Percentiles rank a stretch among this genome's conserved stretches.
Evolutionary conservation across 1,140 invertebrate genomes (phyloP).

Genomic region (Elysia chlorotica): DNA sequence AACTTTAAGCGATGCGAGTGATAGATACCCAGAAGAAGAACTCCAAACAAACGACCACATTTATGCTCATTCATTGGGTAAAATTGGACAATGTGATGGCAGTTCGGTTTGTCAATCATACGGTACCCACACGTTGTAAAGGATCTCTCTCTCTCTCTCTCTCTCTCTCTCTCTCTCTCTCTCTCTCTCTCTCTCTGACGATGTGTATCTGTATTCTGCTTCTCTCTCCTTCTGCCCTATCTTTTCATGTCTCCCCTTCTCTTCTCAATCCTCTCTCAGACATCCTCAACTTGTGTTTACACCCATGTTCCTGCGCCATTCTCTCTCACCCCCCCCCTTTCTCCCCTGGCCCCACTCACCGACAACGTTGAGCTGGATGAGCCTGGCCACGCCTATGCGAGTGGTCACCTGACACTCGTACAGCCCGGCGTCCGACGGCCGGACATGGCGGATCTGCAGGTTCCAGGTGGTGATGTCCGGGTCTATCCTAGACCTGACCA

Average conservation of each 20-base stretch:
- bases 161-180: not conserved
- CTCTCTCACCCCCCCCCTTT: not conserved
- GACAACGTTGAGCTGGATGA: conserved; percentile 29
- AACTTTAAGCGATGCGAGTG: too few relatives aligned
- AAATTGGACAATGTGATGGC: too few relatives aligned
- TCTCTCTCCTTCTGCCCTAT: not conserved
- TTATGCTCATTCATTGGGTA: too few relatives aligned
- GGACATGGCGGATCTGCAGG: conserved; percentile 27
- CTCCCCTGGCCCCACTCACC: conserved; percentile 24
- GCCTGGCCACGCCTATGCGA: conserved; percentile 4
- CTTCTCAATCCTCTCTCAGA: not conserved
- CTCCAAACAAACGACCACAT: too few relatives aligned
- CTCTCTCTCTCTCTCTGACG: not conserved
- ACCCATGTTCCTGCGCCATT: not conserved
- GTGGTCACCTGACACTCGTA: conserved; percentile 36
- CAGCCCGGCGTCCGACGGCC: conserved; percentile 16
- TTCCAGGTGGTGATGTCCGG: conserved; percentile 25
- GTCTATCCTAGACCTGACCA: not conserved
- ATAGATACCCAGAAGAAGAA: too few relatives aligned
- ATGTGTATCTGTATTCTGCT: not conserved
- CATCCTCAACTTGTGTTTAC: not conserved
- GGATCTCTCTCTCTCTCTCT: too few relatives aligned
- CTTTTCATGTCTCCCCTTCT: not conserved
- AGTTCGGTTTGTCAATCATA: too few relatives aligned
- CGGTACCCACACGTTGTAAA: too few relatives aligned